Evolutionary conservation across 2,888 invertebrate species (phyloP).

Genomic region (Pterostichus niger): DNA sequence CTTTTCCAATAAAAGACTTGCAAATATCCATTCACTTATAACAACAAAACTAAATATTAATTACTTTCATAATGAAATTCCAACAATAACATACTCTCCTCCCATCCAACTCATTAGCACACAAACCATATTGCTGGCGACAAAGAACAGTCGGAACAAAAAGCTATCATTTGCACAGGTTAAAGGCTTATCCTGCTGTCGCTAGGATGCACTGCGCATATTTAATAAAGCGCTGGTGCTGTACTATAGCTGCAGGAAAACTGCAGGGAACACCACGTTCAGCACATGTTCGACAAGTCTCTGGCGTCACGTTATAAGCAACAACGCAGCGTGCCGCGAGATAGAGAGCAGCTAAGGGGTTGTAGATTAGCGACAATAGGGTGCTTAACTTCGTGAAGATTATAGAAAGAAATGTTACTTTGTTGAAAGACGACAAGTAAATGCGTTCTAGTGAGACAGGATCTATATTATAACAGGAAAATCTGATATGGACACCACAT

Average conservation of each 20-base stretch:
- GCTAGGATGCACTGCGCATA: slow-evolving; percentile 38
- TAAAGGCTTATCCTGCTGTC: slow-evolving; percentile 40
- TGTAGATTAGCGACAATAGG: slow-evolving; percentile 12
- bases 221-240: slow-evolving; percentile 35
- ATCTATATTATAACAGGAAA: too few species aligned
- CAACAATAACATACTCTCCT: neutral
- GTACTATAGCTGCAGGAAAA: neutral
- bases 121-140: neutral
- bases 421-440: slow-evolving; percentile 1
- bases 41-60: too few species aligned
- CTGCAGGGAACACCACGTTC: neutral
- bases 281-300: slow-evolving; percentile 54
- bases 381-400: slow-evolving; percentile 19
- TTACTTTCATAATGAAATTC: slow-evolving; percentile 5
- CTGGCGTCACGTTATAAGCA: slow-evolving; percentile 35
- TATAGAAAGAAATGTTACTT: neutral
- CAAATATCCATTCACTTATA: too few species aligned
- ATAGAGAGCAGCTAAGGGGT: slow-evolving; percentile 31
- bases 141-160: slow-evolving; percentile 26
- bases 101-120: slow-evolving; percentile 16
- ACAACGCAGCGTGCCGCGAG: slow-evolving; percentile 31
- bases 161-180: slow-evolving; percentile 57
- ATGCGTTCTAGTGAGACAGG: neutral
- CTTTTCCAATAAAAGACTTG: too few species aligned
- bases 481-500: too few species aligned